Conservation (phyloP, 1,140 invertebrate species). For the Notospermus geniculatus region DNA sequence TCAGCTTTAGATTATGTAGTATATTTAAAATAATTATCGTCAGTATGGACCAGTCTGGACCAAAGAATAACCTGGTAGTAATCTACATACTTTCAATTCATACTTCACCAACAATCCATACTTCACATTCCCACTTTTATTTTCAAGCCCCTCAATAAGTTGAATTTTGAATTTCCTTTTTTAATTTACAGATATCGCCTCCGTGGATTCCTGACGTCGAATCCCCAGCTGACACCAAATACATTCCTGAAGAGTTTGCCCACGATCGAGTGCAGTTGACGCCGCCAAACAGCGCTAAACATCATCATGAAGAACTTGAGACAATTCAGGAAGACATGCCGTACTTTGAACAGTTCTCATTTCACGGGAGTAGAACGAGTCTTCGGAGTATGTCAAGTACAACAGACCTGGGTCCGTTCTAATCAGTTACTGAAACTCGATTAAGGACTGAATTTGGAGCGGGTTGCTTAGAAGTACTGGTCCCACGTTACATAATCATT, state of each 20-base stretch:
- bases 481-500: too few species aligned
- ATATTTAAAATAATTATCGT: too few species aligned
- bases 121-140: too few species aligned
- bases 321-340: constrained; percentile 69
- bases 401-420: constrained; percentile 12
- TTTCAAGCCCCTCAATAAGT: too few species aligned
- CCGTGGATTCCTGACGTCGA: constrained; percentile 53
- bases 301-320: constrained; percentile 57
- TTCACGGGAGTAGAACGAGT: constrained; percentile 58
- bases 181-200: constrained; percentile 37
- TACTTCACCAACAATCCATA: too few species aligned
- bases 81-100: too few species aligned
- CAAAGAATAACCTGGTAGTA: too few species aligned
- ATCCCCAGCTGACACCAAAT: constrained; percentile 49
- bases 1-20: too few species aligned
- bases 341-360: constrained; percentile 78
- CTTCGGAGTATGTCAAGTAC: constrained; percentile 25
- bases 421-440: neutral
- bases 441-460: too few species aligned
- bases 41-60: too few species aligned
- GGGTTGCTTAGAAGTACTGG: too few species aligned
- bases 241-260: constrained; percentile 54
- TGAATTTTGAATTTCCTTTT: constrained; percentile 11
- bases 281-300: constrained; percentile 45
- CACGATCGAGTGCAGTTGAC: constrained; percentile 43